phyloP scores from a whole-genome alignment of 2,113 vertebrate genomes.

The Notechis scutatus region DNA sequence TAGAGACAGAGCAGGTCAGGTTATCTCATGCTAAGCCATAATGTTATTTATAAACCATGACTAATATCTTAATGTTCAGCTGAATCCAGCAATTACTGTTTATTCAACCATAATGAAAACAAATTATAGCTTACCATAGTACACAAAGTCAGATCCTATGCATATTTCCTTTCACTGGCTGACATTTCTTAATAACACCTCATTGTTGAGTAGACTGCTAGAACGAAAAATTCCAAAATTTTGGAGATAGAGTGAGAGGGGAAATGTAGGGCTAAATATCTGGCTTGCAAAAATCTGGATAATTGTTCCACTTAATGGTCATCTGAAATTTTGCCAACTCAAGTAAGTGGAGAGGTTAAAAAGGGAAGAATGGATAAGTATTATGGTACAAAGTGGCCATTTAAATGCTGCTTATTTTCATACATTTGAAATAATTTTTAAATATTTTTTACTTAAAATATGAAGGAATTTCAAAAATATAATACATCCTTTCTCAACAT shows the following conservation, averaged over 20 bases:
- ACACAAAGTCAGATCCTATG: background rate
- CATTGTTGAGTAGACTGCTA: background rate
- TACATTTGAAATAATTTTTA: background rate
- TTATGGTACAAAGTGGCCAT: background rate
- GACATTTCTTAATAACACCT: background rate
- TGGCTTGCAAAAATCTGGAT: background rate
- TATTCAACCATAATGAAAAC: background rate
- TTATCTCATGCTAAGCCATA: background rate
- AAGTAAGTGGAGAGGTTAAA: background rate
- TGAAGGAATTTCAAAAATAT: background rate
- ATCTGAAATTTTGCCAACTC: background rate
- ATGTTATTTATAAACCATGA: background rate
- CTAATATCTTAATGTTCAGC: background rate
- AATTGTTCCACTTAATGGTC: background rate
- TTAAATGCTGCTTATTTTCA: background rate
- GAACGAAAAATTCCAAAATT: background rate
- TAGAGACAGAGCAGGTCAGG: background rate
- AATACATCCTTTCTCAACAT: background rate
- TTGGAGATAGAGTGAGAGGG: background rate
- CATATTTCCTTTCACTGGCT: background rate
- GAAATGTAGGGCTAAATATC: background rate
- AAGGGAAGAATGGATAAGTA: background rate
- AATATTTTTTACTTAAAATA: background rate
- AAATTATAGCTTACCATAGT: background rate
- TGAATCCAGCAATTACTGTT: background rate